Base-by-base conservation (phyloP, 2,797 vertebrate species). In the Natrix natrix region DNA sequence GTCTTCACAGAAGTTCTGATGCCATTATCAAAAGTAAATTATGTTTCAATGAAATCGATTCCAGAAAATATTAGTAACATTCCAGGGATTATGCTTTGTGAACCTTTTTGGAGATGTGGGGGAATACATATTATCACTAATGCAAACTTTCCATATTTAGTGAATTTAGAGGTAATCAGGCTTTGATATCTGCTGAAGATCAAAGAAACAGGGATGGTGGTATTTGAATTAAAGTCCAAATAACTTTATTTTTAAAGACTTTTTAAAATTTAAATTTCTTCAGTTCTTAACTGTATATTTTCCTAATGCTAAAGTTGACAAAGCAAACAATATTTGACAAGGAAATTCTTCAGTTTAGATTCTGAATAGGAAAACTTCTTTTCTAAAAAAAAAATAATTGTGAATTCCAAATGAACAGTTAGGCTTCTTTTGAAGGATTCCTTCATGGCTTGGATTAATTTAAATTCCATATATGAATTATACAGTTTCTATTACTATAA, bases 161-260 rank as follows among this genome's bases (percentile, higher is more conserved):
- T 69, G 83, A 52, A 10, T 17, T 28, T 69, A 90, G 90, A 60
- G 55, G 11, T 96, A 95, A 96, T 95, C 60, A 93, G 63, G 4
- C 86, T 96, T 96, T 97, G 92, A 96, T 96, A 87, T 95, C 89
- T 37, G 52, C 26, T 57, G 90, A 91, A 60, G n/a, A 95, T 88
- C 93, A 96, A 89, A 93, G 66, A 37, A 0, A 69, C 6, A 69
- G 66, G 14, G 2, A 17, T 74, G n/a, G 2, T 74, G 66, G 6
- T 37, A 14, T 74, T 69, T 74, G n/a, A 74, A 37, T 74, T 74
- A 37, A 74, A 74, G 66, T 74, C n/a, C n/a, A 37, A 74, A 17
- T 14, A 74, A 74, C 14, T 74, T 74, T 17, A 37, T 74, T 74
- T 74, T 37, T 74, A 74, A 74, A 37, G 66, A 74, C 14, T 37